phyloP scores from a whole-genome alignment of 2,113 vertebrate species.

The Lepus timidus region DNA sequence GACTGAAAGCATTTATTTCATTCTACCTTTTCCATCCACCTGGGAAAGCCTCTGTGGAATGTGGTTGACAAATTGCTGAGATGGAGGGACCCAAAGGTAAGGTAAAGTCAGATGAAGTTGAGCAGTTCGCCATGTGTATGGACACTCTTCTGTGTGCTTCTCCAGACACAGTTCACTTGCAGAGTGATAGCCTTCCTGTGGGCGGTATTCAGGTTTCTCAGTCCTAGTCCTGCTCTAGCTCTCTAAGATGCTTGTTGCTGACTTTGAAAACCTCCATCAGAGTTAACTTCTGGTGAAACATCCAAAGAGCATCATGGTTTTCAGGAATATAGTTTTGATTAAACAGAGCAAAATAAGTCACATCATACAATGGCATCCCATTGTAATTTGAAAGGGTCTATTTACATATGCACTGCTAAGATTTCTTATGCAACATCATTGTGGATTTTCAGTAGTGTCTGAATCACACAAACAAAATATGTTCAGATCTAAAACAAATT shows the following conservation, averaged over 20 bases:
- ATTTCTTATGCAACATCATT: neutral
- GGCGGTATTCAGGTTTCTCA: neutral
- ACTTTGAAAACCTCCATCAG: constrained; percentile 7
- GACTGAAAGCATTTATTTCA: constrained; percentile 17
- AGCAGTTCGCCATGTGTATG: neutral
- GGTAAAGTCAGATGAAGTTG: neutral
- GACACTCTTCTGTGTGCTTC: neutral
- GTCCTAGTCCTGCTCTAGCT: neutral
- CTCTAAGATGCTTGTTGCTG: neutral
- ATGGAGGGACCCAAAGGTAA: neutral
- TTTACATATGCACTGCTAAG: constrained; percentile 43
- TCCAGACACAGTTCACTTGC: neutral
- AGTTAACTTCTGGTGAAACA: constrained; percentile 49
- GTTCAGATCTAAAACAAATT: neutral
- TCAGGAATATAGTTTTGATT: constrained; percentile 46
- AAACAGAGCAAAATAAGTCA: constrained; percentile 57
- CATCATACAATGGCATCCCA: neutral
- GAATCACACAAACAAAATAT: neutral
- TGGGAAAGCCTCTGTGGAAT: constrained; percentile 1
- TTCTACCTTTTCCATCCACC: neutral
- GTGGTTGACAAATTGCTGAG: neutral
- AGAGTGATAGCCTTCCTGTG: neutral
- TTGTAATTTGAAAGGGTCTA: constrained; percentile 27
- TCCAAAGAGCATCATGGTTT: constrained; percentile 20
- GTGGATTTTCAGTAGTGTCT: neutral